A percentile compares a stretch with the other conserved stretches of the same genome.
phyloP scores from a whole-genome alignment of 2,888 invertebrate genomes.

The Miltochrista miniata region DNA sequence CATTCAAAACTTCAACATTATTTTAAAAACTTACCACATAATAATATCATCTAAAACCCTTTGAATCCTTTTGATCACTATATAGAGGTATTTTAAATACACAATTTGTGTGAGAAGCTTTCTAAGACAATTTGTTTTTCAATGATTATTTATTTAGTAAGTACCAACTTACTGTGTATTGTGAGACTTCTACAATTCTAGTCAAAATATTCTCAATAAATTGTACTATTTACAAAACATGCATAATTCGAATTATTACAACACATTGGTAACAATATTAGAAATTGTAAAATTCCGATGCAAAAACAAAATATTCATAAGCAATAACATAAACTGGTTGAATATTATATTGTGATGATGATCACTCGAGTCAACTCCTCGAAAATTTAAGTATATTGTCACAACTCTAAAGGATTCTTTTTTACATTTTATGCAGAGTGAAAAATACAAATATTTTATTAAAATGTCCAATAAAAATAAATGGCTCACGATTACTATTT shows the following conservation, averaged over 20 bases:
- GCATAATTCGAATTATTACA: conserved; percentile 53
- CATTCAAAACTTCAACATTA: conserved; percentile 67
- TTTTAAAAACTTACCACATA: conserved; percentile 75
- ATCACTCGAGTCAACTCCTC: conserved; percentile 30
- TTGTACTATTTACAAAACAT: conserved; percentile 74
- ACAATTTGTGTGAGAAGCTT: conserved; percentile 59
- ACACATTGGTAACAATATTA: conserved; percentile 67
- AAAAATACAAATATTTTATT: no score
- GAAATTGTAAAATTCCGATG: conserved; percentile 51
- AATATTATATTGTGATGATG: conserved; percentile 54
- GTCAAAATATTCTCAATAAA: conserved; percentile 53
- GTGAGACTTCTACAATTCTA: conserved; percentile 16
- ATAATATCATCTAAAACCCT: conserved; percentile 77
- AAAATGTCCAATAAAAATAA: conserved; percentile 25
- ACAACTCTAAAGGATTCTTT: conserved; percentile 2
- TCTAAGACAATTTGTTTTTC: conserved; percentile 43
- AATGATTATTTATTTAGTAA: conserved; percentile 54
- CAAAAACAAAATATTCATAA: conserved; percentile 53
- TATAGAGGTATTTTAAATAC: conserved; percentile 80
- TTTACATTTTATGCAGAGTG: no score
- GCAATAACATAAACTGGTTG: conserved; percentile 62
- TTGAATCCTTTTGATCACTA: conserved; percentile 77
- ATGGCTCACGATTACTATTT: conserved; percentile 25
- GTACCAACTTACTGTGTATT: conserved; percentile 43
- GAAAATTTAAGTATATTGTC: conserved; percentile 31